Base-by-base conservation (phyloP, 2,113 vertebrate genomes). In the Platycercus adscitus region DNA sequence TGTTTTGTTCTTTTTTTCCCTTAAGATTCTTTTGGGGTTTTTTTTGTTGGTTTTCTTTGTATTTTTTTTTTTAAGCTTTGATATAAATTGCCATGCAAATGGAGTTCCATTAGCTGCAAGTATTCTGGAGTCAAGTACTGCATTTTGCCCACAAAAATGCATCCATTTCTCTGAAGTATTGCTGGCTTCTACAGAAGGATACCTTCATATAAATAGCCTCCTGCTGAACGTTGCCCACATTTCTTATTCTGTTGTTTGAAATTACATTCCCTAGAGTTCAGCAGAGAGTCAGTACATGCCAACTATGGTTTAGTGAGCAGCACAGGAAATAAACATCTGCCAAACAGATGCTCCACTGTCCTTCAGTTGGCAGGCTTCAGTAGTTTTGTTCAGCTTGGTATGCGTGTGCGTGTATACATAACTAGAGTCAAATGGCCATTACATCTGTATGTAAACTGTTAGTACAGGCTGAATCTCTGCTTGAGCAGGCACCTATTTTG, bases 321-420 rank as follows among this genome's bases (percentile, higher is more conserved):
- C 68, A 77, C 39, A 89, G 90, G 86, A 91, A 88, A 63, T 88
- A 94, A 90, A 96, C 90, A 76, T 69, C 83, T 95, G 95, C 87
- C 87, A 88, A 9, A 69, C 39, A 60, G 65, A 55, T 71, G 72
- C 21, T 84, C 25, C 21, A 7, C 79, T 92, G 52, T 78, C 58
- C 52, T 77, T 33, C 46, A 77, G 39, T 11, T 85, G 91, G 94
- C 90, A 87, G 53, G n/a, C 52, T 63, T 63, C 46, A 55, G 70
- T 52, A 19, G 44, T 92, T 78, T 55, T 83, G 66, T 88, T 56
- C 82, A 56, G 60, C 50, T 17, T 31, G 50, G n/a, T 65, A 43
- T 72, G 80, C 1, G 0, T 60, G 50, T 2, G 1, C 28, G 50
- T 81, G 26, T 64, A 3, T 81, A 31, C 81, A 15, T 50, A 71